Evolutionary conservation across 2,888 invertebrate species (phyloP), one percentile per base, ranked within the genome.

Genomic region (Eupeodes luniger): DNA sequence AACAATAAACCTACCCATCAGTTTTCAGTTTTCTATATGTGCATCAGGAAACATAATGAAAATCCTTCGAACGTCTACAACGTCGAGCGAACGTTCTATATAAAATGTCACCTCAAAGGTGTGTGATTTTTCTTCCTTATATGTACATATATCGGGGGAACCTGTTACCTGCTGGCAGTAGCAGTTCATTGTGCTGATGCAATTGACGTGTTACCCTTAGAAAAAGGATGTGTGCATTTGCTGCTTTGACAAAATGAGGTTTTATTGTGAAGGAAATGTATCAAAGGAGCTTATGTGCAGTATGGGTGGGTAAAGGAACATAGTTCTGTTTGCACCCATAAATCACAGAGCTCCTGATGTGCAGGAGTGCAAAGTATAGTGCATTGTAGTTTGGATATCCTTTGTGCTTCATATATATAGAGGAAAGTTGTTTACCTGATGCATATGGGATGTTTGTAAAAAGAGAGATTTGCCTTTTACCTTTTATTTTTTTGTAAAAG

Each of bases 161-260:
- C 57, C 44, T 72, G 57, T 57, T 57, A 72, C 57, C 57, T 57
- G 55, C 55, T 16, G 14, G 27, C 57, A 64, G 5, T 14, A 19
- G 19, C 55, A 64, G 64, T 57, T 12, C 57, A 72, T 72, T 57
- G 57, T 72, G 44, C 57, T 57, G 70, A 57, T 72, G 70, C 27
- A 44, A 57, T 72, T 57, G 70, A 72, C 70, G 70, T 27, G 27
- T 72, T 57, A 57, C 47, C 57, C 57, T 72, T 55, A 51, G 62
- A 49, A 74, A 36, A 72, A 84, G 70, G 76, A 80, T 64, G 62
- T 53, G 44, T 77, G 49, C 76, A 72, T 85, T 79, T 81, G 81
- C 81, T 76, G 81, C 81, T 76, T 53, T 59, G 72, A 64, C 53
- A 66, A 76, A 85, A 85, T 62, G 77, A 77, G 81, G 85, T 81